Percentiles rank a stretch among this genome's conserved stretches.
These are phyloP conservation scores for Sebastes iracundus DNA, from an alignment of 2,797 vertebrate species.

Conservation along the genomic window DNA sequence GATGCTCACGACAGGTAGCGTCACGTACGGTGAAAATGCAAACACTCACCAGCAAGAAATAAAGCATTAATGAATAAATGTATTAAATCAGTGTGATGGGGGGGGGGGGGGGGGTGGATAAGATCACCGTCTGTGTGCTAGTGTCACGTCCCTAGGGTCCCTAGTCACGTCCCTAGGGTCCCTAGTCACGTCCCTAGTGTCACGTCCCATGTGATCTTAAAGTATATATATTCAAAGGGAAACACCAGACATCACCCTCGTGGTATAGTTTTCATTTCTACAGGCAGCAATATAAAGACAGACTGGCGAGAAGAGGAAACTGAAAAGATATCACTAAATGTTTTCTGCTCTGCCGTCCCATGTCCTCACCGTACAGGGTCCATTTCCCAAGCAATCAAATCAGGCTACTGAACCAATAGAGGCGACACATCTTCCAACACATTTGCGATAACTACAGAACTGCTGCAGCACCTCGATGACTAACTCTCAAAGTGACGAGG, in stretches of 20 bases:
- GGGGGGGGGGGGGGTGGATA: not conserved
- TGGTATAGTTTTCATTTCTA: not conserved
- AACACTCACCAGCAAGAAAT: not conserved
- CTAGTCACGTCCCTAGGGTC: not conserved
- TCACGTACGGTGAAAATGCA: not conserved
- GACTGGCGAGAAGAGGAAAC: not conserved
- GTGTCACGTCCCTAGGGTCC: not conserved
- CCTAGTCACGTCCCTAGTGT: not conserved
- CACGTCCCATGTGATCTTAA: not conserved
- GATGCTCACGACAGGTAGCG: not conserved
- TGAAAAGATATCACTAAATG: not conserved
- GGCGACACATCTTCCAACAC: constrained; percentile 11
- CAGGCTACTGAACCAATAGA: constrained; percentile 30
- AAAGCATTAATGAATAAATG: not conserved
- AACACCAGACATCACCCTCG: not conserved
- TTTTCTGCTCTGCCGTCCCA: not conserved
- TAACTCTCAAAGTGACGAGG: constrained; percentile 20
- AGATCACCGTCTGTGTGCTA: not conserved
- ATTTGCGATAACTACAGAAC: constrained; percentile 25
- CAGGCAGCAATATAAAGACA: not conserved
- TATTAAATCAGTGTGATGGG: not conserved
- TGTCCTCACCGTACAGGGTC: constrained; percentile 9
- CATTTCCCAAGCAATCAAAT: constrained; percentile 40
- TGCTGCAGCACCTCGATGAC: constrained; percentile 18
- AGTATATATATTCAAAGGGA: constrained; percentile 11